Evolutionary conservation across 2,113 vertebrate genomes (phyloP).

Genomic region (Ceyx cyanopectus): DNA sequence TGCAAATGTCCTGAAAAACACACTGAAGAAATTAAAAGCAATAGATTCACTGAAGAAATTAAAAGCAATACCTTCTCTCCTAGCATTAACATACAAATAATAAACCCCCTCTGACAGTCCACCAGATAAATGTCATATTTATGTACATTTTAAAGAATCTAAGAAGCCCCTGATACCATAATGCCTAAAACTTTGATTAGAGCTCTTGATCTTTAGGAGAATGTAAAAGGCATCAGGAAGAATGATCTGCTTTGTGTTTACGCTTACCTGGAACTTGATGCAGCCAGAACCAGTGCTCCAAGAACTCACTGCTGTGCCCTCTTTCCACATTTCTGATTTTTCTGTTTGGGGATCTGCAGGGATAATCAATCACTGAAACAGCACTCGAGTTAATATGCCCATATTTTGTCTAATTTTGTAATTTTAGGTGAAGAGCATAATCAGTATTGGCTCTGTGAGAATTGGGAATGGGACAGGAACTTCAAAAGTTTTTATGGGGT

Average conservation of each 20-base stretch:
- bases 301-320: neutral
- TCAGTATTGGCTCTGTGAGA: neutral
- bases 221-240: neutral
- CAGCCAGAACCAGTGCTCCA: neutral
- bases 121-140: neutral
- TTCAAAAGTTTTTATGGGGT: neutral
- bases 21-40: neutral
- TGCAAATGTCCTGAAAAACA: neutral
- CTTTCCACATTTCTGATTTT: neutral
- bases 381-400: neutral
- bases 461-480: neutral
- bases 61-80: neutral
- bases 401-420: neutral
- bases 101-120: neutral
- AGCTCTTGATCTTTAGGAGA: neutral
- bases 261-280: neutral
- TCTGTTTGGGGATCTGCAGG: neutral
- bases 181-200: neutral
- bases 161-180: neutral
- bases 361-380: neutral
- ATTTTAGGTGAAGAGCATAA: neutral
- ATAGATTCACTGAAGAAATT: neutral
- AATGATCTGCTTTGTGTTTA: neutral
- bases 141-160: neutral
- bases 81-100: neutral